phyloP scores from a whole-genome alignment of 53 echinoderm and acorn worm genomes.

The Antedon mediterranea region DNA sequence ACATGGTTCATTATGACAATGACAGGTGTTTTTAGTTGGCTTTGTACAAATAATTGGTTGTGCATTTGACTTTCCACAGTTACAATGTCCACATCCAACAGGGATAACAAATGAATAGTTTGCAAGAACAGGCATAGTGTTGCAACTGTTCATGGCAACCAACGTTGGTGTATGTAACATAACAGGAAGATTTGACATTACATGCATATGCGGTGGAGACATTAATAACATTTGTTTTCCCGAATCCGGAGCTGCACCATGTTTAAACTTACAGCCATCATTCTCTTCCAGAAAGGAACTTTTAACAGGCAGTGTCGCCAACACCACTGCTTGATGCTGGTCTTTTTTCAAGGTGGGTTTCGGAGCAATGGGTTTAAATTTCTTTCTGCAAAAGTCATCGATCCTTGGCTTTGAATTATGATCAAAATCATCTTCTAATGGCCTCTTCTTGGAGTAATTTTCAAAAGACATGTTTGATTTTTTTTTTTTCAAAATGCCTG shows the following conservation, averaged over 20 bases:
- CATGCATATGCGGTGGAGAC: constrained; percentile 22
- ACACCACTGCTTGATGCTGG: constrained; percentile 78
- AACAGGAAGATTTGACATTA: constrained; percentile 32
- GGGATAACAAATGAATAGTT: background rate
- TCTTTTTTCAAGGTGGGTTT: constrained; percentile 88
- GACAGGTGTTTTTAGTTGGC: background rate
- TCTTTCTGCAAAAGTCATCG: constrained; percentile 87
- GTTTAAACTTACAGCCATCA: background rate
- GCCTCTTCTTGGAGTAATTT: background rate
- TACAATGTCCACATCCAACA: background rate
- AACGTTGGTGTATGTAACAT: constrained; percentile 14
- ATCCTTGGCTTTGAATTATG: constrained; percentile 43
- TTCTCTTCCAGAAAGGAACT: constrained; percentile 8
- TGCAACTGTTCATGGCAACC: constrained; percentile 1
- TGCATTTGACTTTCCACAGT: background rate
- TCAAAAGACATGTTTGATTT: background rate
- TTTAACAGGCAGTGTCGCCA: constrained; percentile 60
- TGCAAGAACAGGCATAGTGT: background rate
- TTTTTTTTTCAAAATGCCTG: background rate
- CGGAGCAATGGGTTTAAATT: constrained; percentile 98
- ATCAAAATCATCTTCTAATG: constrained; percentile 17
- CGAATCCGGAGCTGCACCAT: background rate
- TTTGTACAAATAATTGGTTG: background rate
- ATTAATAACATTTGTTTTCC: background rate
- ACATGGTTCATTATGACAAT: background rate